phyloP scores from a whole-genome alignment of 2,113 vertebrate genomes.

The Bubo bubo region DNA sequence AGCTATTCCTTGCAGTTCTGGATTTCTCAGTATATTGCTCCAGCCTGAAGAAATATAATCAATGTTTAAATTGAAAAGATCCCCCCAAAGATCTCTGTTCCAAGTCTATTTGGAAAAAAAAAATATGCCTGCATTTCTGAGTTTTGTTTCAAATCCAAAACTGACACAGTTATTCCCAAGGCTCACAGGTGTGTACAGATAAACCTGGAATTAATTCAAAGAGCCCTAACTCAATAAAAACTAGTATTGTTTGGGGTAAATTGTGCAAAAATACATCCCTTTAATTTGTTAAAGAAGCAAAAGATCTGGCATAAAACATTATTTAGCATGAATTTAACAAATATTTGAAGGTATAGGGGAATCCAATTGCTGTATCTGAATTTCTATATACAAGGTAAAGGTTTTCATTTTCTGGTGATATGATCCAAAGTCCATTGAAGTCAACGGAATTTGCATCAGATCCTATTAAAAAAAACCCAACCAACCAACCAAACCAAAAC shows the following conservation, averaged over 20 bases:
- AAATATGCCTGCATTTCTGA: not conserved
- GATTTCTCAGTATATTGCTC: not conserved
- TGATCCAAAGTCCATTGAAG: not conserved
- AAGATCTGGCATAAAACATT: not conserved
- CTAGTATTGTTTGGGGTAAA: not conserved
- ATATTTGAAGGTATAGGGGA: not conserved
- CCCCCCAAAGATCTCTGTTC: not conserved
- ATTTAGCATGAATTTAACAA: not conserved
- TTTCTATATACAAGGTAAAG: not conserved
- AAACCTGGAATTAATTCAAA: constrained; percentile 18
- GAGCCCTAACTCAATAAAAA: not conserved
- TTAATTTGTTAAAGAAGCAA: not conserved
- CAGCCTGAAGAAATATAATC: not conserved
- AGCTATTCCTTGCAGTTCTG: not conserved
- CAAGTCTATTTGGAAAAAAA: not conserved
- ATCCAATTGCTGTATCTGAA: not conserved
- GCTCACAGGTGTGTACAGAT: not conserved
- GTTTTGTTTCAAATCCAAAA: constrained; percentile 1
- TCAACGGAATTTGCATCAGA: not conserved
- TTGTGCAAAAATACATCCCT: not conserved
- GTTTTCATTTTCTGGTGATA: fast-evolving
- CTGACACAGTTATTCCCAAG: not conserved
- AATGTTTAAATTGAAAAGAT: not conserved
- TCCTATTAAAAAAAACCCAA: not conserved
- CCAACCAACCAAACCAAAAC: not conserved